Conservation (phyloP, 2,888 invertebrate species). For the Stenoptilia bipunctidactyla region DNA sequence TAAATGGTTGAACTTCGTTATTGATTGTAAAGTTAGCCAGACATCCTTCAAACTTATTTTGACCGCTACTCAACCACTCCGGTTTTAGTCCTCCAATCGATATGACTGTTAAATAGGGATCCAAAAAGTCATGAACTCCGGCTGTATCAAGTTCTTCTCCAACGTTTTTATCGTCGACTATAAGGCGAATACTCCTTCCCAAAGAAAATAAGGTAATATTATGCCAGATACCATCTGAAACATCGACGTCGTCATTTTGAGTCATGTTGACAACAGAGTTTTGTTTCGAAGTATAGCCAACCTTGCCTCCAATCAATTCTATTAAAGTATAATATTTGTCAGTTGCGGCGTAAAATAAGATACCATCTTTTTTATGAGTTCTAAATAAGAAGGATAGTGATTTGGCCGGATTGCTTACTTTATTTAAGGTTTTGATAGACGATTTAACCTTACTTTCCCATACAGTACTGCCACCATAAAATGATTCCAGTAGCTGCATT, state of each 20-base stretch:
- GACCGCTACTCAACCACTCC: constrained; percentile 68
- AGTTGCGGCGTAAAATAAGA: constrained; percentile 88
- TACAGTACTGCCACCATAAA: constrained; percentile 80
- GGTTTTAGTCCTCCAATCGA: constrained; percentile 83
- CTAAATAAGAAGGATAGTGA: constrained; percentile 84
- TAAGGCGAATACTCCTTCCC: constrained; percentile 77
- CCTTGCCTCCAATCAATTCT: constrained; percentile 81
- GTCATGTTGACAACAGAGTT: constrained; percentile 88
- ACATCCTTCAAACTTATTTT: constrained; percentile 87
- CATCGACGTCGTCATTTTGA: constrained; percentile 67
- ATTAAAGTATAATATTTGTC: constrained; percentile 89
- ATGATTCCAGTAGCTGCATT: constrained; percentile 85
- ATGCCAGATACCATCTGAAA: constrained; percentile 92
- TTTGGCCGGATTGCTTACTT: constrained; percentile 73
- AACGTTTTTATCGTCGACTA: constrained; percentile 77
- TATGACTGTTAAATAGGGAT: constrained; percentile 87
- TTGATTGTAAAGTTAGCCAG: constrained; percentile 91
- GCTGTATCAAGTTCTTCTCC: constrained; percentile 90
- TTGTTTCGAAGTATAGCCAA: constrained; percentile 85
- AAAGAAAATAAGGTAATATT: constrained; percentile 83
- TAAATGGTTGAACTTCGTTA: constrained; percentile 90
- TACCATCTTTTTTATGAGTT: constrained; percentile 82
- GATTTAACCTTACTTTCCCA: constrained; percentile 70
- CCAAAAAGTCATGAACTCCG: constrained; percentile 91
- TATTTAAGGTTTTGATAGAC: constrained; percentile 33